Evolutionary conservation across 2,797 vertebrate species (phyloP).

Genomic region (Todus mexicanus): DNA sequence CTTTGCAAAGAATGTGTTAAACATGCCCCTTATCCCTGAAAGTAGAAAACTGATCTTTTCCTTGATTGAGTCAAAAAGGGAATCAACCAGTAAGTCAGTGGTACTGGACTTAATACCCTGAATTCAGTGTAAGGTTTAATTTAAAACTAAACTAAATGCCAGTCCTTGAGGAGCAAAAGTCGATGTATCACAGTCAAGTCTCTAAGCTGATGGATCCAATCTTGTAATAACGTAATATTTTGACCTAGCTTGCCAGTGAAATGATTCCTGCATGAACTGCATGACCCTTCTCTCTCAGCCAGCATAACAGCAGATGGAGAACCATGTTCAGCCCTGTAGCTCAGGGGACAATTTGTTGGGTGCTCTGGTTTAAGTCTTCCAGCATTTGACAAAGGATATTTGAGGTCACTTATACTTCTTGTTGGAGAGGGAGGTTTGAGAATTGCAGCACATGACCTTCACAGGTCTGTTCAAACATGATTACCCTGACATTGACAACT

Average conservation of each 20-base stretch:
- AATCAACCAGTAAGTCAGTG: background rate
- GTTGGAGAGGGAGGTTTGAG: background rate
- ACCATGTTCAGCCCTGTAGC: rapidly evolving
- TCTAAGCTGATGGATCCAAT: background rate
- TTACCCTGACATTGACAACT: background rate
- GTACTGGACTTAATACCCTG: background rate
- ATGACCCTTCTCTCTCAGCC: background rate
- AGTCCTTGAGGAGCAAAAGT: background rate
- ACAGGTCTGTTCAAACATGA: background rate
- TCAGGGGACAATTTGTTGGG: background rate
- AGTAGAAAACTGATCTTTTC: background rate
- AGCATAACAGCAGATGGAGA: background rate
- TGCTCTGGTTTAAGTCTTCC: background rate
- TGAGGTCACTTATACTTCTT: background rate
- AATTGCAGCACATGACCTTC: background rate
- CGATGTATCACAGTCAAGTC: background rate
- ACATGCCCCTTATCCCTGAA: rapidly evolving
- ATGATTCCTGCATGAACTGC: background rate
- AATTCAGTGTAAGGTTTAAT: background rate
- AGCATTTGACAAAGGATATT: background rate
- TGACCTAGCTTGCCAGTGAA: background rate
- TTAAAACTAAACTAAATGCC: background rate
- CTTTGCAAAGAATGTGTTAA: background rate
- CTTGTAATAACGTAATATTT: background rate
- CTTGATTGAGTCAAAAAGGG: background rate